These are phyloP conservation scores for Macrosiphum euphorbiae DNA, from an alignment of 2,888 invertebrate species.

Conservation along the genomic window DNA sequence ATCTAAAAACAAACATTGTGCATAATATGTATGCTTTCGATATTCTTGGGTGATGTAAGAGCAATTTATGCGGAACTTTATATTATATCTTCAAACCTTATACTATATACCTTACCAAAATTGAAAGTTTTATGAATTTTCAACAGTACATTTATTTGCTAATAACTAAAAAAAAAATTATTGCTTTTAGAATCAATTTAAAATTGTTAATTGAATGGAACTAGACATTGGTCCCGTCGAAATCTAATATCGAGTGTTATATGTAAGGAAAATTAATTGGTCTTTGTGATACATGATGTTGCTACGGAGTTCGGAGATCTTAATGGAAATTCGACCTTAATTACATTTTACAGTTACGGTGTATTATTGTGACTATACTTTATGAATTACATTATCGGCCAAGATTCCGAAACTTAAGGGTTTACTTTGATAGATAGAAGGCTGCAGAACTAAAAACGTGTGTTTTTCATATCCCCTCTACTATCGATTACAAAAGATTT, in stretches of 20 bases:
- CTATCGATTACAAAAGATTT: not conserved
- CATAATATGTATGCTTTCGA: not conserved
- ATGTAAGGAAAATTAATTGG: not conserved
- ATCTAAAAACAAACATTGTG: not conserved
- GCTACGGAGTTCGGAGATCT: not conserved
- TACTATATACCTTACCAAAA: not conserved
- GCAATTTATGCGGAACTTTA: not conserved
- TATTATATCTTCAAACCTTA: not conserved
- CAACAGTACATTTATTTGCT: not conserved
- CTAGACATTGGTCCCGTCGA: not conserved
- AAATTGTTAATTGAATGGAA: not conserved
- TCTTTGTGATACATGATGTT: not conserved
- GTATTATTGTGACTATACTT: constrained; percentile 3
- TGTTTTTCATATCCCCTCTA: not conserved
- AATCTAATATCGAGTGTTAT: not conserved
- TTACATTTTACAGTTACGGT: not conserved
- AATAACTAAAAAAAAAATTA: not conserved
- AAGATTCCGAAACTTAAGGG: not conserved
- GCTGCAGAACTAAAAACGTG: not conserved
- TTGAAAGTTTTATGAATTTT: not conserved
- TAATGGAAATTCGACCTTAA: not conserved
- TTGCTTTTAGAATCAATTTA: not conserved
- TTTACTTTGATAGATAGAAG: not conserved
- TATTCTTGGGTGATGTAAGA: not conserved
- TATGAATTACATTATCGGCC: not conserved